Evolutionary conservation across 1,140 invertebrate genomes (phyloP).

Genomic region (Dendroctonus ponderosae): DNA sequence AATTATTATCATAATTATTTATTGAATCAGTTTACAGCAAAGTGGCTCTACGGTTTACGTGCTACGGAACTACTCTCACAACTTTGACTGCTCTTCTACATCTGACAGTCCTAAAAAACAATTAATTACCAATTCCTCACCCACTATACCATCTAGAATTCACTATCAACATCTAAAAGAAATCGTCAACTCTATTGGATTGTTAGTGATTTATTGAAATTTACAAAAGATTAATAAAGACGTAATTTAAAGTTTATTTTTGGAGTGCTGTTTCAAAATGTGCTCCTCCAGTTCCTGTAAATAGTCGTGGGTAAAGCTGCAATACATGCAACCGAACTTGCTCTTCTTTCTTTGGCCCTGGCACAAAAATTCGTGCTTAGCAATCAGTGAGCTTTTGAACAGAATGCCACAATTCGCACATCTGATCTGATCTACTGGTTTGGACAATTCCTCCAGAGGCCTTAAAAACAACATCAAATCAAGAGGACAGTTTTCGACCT

Average conservation of each 20-base stretch:
- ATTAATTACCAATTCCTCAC: neutral
- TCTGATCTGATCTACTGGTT: constrained; percentile 43
- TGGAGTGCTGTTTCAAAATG: constrained; percentile 33
- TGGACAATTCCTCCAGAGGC: constrained; percentile 34
- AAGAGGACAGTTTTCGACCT: too few relatives aligned
- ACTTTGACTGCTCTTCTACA: too few relatives aligned
- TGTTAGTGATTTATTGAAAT: too few relatives aligned
- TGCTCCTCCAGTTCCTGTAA: constrained; percentile 41
- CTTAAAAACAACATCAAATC: constrained; percentile 26
- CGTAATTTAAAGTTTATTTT: constrained; percentile 5
- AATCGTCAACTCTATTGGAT: too few relatives aligned
- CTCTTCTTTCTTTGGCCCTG: constrained; percentile 30
- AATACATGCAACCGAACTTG: constrained; percentile 42
- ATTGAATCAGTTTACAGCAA: too few relatives aligned
- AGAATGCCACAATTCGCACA: constrained; percentile 40
- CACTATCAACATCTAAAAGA: too few relatives aligned
- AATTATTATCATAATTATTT: too few relatives aligned
- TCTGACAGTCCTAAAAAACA: neutral
- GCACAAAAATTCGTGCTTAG: constrained; percentile 39
- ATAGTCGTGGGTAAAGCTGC: constrained; percentile 39
- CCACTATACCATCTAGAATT: too few relatives aligned
- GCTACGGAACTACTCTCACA: too few relatives aligned
- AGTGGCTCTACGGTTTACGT: neutral
- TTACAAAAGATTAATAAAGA: too few relatives aligned
- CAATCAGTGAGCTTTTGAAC: constrained; percentile 33